These are phyloP conservation scores for Cerceris ruficornis DNA, from an alignment of 2,888 invertebrate species.

Conservation along the genomic window DNA sequence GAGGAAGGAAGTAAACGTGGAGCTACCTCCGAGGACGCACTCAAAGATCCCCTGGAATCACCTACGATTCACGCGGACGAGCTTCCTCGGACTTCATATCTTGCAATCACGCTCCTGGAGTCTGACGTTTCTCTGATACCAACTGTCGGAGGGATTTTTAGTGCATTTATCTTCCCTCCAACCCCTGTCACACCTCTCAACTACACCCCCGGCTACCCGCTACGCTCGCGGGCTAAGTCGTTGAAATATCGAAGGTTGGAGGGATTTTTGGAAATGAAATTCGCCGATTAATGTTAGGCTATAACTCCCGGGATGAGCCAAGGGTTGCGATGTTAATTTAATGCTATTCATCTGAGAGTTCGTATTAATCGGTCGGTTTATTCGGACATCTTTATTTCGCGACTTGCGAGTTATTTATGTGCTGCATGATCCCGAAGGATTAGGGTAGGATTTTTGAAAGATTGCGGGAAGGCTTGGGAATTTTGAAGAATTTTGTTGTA, in stretches of 20 bases:
- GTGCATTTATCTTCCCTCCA: constrained; percentile 44
- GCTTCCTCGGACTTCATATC: constrained; percentile 33
- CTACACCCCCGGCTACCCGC: background rate
- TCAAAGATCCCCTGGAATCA: constrained; percentile 37
- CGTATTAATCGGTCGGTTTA: too few relatives aligned
- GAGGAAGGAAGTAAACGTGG: constrained; percentile 14
- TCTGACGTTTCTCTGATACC: constrained; percentile 33
- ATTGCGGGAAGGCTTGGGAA: too few relatives aligned
- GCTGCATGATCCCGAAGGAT: too few relatives aligned
- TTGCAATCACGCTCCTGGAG: constrained; percentile 38
- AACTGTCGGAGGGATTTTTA: constrained; percentile 33
- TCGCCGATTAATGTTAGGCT: constrained; percentile 16
- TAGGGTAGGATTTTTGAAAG: too few relatives aligned
- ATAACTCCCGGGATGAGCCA: background rate
- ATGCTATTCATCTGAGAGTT: background rate
- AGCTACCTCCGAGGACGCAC: constrained; percentile 18
- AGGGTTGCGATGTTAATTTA: background rate
- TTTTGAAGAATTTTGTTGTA: too few relatives aligned
- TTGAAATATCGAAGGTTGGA: constrained; percentile 42
- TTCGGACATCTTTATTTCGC: too few relatives aligned
- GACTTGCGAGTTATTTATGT: too few relatives aligned
- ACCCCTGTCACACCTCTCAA: constrained; percentile 7
- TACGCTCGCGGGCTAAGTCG: too few relatives aligned
- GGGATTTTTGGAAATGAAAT: constrained; percentile 16
- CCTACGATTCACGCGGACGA: constrained; percentile 32